Evolutionary conservation across 1,140 invertebrate species (phyloP).

Genomic region (Venustaconcha ellipsiformis): DNA sequence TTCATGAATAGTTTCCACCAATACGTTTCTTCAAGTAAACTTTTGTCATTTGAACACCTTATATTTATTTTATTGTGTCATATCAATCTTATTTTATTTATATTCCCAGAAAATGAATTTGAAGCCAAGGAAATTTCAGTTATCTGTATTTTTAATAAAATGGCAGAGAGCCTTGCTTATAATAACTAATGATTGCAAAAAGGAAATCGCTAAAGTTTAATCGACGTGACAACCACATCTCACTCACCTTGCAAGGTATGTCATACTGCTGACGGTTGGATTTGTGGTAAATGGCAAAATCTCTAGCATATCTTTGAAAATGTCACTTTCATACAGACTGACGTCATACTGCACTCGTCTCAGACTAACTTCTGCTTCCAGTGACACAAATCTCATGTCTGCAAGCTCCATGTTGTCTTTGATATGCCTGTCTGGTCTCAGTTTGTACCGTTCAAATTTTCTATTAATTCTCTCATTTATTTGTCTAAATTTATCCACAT

Average conservation of each 20-base stretch:
- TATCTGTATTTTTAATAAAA: too few species aligned
- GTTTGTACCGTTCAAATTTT: conserved; percentile 9
- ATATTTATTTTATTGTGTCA: too few species aligned
- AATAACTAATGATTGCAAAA: too few species aligned
- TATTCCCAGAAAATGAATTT: too few species aligned
- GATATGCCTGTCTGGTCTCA: neutral
- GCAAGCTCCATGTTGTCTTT: conserved; percentile 14
- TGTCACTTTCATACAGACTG: neutral
- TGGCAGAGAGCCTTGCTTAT: too few species aligned
- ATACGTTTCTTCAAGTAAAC: too few species aligned
- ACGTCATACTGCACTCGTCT: conserved; percentile 11
- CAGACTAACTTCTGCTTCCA: conserved; percentile 11
- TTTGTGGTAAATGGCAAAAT: conserved; percentile 20
- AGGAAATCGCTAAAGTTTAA: too few species aligned
- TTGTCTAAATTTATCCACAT: conserved; percentile 2
- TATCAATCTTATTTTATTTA: too few species aligned
- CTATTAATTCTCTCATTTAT: conserved; percentile 1
- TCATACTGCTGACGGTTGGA: conserved; percentile 15
- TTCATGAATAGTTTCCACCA: too few species aligned
- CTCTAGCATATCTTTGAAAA: conserved; percentile 15
- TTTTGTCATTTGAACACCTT: too few species aligned
- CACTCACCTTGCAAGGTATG: conserved; percentile 13
- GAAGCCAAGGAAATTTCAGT: too few species aligned
- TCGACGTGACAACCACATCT: too few species aligned
- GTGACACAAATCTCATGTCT: conserved; percentile 16